Evolutionary conservation across 2,888 invertebrate genomes (phyloP).

Genomic region (Diaprepes abbreviatus): DNA sequence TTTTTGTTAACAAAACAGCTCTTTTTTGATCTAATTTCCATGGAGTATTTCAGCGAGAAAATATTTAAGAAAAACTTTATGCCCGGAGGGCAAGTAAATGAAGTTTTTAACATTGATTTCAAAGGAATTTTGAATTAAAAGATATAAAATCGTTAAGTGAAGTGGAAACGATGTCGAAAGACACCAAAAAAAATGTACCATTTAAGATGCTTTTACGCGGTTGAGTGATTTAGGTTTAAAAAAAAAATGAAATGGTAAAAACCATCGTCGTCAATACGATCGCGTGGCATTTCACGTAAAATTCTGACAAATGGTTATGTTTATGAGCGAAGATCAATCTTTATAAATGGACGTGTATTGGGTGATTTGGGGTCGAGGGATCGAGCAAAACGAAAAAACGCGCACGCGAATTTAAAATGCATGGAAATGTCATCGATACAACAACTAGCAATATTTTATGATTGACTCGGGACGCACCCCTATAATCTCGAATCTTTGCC

Average conservation of each 20-base stretch:
- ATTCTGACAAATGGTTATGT: constrained; percentile 63
- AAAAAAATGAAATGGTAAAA: constrained; percentile 16
- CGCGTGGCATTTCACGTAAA: constrained; percentile 18
- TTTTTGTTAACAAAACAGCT: no score
- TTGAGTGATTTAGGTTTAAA: constrained; percentile 13
- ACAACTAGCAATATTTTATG: constrained; percentile 66
- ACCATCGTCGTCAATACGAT: constrained; percentile 11
- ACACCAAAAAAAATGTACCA: background rate
- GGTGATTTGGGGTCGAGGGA: constrained; percentile 50
- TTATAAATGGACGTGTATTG: constrained; percentile 61
- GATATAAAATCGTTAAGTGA: background rate
- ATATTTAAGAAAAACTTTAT: no score
- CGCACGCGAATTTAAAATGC: constrained; percentile 64
- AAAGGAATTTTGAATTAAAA: no score
- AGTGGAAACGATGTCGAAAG: background rate
- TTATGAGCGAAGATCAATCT: constrained; percentile 63
- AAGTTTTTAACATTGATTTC: no score
- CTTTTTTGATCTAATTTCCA: no score
- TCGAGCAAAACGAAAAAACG: constrained; percentile 54
- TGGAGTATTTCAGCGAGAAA: no score
- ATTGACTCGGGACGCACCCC: constrained; percentile 59
- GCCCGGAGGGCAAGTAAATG: no score
- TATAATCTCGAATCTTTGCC: constrained; percentile 47
- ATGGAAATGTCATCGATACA: constrained; percentile 67
- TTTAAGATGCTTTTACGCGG: background rate